These are phyloP conservation scores for Ectropis grisescens DNA, from an alignment of 1,140 invertebrate genomes.

Conservation along the genomic window DNA sequence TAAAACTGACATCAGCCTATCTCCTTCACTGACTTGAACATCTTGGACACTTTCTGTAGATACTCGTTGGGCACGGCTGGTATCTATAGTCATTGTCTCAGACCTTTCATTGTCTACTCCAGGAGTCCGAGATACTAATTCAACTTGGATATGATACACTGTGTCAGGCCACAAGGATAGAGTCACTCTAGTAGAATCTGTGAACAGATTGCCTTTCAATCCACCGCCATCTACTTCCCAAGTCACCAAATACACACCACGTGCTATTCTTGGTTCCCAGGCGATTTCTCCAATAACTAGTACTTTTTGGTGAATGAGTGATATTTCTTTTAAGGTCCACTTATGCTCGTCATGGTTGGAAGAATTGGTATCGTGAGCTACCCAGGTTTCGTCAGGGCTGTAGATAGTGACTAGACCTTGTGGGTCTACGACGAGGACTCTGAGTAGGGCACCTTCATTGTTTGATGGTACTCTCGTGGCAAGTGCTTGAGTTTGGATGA, in stretches of 20 bases:
- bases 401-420: conserved; percentile 77
- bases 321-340: conserved; percentile 76
- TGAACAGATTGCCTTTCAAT: conserved; percentile 86
- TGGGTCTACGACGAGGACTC: conserved; percentile 76
- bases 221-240: conserved; percentile 88
- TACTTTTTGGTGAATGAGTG: conserved; percentile 78
- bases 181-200: conserved; percentile 82
- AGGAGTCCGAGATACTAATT: conserved; percentile 71
- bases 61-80: conserved; percentile 72
- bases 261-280: conserved; percentile 76
- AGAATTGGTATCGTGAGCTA: conserved; percentile 71
- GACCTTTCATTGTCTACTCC: conserved; percentile 73
- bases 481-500: conserved; percentile 74
- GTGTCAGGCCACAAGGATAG: conserved; percentile 85
- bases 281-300: conserved; percentile 82
- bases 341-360: conserved; percentile 65
- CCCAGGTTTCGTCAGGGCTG: conserved; percentile 75
- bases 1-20: conserved; percentile 71
- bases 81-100: conserved; percentile 74
- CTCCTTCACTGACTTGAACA: conserved; percentile 69
- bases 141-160: conserved; percentile 84
- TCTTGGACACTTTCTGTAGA: conserved; percentile 73
- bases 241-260: conserved; percentile 81
- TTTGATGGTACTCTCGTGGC: conserved; percentile 72
- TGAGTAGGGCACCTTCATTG: conserved; percentile 71